Evolutionary conservation across 2,888 invertebrate genomes (phyloP).

Genomic region (Drosophila formosana): DNA sequence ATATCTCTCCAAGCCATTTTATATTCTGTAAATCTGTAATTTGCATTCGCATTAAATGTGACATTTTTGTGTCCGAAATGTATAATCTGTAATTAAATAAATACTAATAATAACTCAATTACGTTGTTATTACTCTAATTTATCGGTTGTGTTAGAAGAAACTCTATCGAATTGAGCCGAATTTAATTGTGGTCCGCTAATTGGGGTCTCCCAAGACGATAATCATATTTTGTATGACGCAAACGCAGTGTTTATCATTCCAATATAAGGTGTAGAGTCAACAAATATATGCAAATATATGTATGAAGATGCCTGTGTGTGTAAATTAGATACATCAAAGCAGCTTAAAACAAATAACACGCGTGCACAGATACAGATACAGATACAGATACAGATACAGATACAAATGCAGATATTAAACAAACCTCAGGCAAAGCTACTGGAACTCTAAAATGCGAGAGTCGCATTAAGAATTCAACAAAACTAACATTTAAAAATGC

Average conservation of each 20-base stretch:
- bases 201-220: slow-evolving; percentile 6
- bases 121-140: background rate
- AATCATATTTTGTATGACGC: background rate
- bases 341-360: slow-evolving; percentile 11
- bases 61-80: background rate
- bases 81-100: too few relatives aligned
- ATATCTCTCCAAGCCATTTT: too few relatives aligned
- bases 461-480: background rate
- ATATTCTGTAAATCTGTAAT: too few relatives aligned
- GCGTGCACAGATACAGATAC: slow-evolving; percentile 8
- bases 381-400: background rate
- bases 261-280: slow-evolving; percentile 3
- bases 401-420: slow-evolving; percentile 10
- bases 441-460: slow-evolving; percentile 6
- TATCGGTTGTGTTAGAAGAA: background rate
- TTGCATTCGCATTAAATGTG: background rate
- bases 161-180: background rate
- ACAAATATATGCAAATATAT: background rate
- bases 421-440: slow-evolving; percentile 3
- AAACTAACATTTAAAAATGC: too few relatives aligned
- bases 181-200: background rate
- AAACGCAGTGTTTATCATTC: background rate
- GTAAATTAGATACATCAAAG: slow-evolving; percentile 18
- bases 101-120: background rate
- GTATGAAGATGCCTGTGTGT: background rate